phyloP scores from a whole-genome alignment of 2,113 vertebrate species.

The Actenoides hombroni region DNA sequence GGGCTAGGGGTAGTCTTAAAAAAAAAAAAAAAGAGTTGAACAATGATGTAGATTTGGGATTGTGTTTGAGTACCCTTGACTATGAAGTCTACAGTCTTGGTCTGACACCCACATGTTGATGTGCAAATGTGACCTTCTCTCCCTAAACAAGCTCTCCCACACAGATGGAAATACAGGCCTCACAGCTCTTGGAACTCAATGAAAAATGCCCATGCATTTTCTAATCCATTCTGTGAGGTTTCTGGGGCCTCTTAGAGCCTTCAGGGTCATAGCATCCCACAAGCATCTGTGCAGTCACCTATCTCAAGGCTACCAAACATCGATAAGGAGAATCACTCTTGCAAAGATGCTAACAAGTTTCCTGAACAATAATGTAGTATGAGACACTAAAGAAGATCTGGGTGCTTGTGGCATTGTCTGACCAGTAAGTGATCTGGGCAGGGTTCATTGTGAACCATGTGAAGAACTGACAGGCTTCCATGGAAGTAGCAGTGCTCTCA shows the following conservation, averaged over 20 bases:
- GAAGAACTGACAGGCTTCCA: background rate
- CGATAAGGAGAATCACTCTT: background rate
- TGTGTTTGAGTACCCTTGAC: background rate
- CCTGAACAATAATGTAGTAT: background rate
- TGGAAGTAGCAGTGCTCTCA: background rate
- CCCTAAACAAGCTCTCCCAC: background rate
- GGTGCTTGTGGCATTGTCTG: background rate
- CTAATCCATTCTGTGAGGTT: background rate
- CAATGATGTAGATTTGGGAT: background rate
- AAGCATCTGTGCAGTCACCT: too few species aligned
- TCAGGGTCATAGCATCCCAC: background rate
- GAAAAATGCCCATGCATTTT: background rate
- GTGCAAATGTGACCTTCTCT: background rate
- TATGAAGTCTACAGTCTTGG: background rate
- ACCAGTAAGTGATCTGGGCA: background rate
- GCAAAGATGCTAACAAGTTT: background rate
- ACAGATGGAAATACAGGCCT: background rate
- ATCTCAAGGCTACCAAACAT: background rate
- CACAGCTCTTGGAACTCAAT: background rate
- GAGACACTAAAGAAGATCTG: background rate
- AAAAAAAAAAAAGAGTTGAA: background rate
- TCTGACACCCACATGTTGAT: background rate
- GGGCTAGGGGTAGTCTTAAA: background rate
- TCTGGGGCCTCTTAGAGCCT: background rate
- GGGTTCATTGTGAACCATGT: background rate